phyloP scores from a whole-genome alignment of 2,797 vertebrate species.

The Cetoscarus ocellatus region DNA sequence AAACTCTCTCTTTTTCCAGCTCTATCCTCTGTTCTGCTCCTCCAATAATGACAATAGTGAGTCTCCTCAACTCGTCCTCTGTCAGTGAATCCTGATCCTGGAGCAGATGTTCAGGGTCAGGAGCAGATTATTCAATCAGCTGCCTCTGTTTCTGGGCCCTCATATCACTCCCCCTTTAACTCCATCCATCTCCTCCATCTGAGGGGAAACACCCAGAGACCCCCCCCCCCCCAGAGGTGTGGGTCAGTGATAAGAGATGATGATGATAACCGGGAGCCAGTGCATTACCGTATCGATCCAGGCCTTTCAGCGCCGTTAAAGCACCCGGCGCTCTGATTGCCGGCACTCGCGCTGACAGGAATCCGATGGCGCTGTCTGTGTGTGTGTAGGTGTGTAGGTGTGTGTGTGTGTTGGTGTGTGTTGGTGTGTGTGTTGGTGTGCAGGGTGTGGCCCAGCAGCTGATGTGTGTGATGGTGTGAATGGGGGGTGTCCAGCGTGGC shows the following conservation, averaged over 20 bases:
- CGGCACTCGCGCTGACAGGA: slow-evolving; percentile 77
- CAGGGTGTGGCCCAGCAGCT: slow-evolving; percentile 31
- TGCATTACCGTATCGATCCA: slow-evolving; percentile 74
- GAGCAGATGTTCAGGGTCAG: neutral
- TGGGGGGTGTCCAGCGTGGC: slow-evolving; percentile 17
- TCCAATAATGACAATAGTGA: too few species aligned
- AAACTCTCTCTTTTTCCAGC: too few species aligned
- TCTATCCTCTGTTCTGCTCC: too few species aligned
- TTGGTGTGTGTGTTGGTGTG: slow-evolving; percentile 26
- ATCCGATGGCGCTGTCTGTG: slow-evolving; percentile 72
- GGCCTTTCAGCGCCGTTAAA: slow-evolving; percentile 72
- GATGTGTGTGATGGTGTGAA: slow-evolving; percentile 37
- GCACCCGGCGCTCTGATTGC: slow-evolving; percentile 65
- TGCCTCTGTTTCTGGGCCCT: neutral
- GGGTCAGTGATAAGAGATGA: slow-evolving; percentile 77
- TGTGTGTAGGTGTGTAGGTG: slow-evolving; percentile 25
- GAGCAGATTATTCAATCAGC: slow-evolving; percentile 35
- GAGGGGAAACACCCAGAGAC: too few species aligned
- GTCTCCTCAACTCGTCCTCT: too few species aligned
- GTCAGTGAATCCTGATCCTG: too few species aligned
- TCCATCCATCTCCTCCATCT: slow-evolving; percentile 14
- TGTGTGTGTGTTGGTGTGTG: slow-evolving; percentile 33
- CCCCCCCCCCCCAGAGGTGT: slow-evolving; percentile 45
- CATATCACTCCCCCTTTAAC: neutral
- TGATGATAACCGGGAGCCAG: slow-evolving; percentile 73